phyloP scores from a whole-genome alignment of 2,113 vertebrate species.

The Pedetes capensis region DNA sequence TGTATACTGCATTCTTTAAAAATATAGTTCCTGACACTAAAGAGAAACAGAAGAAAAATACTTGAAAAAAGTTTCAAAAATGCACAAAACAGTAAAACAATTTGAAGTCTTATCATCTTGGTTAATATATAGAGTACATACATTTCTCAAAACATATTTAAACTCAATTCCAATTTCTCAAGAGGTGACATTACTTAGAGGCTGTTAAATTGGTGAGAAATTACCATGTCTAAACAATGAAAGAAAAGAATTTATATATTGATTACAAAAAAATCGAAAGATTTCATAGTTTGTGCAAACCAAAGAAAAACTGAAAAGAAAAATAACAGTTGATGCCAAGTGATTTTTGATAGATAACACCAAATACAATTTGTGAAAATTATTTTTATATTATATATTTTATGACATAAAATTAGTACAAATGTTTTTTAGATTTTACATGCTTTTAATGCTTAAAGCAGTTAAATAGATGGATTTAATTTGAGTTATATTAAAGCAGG shows the following conservation, averaged over 20 bases:
- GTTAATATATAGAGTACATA: background rate
- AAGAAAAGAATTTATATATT: background rate
- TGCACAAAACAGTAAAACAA: background rate
- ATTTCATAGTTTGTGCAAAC: background rate
- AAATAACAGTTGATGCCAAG: background rate
- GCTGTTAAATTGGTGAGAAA: background rate
- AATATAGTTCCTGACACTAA: background rate
- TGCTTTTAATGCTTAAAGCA: background rate
- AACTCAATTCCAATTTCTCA: background rate
- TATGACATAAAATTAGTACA: background rate
- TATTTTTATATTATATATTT: background rate
- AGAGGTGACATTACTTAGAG: background rate
- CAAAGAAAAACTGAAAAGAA: background rate
- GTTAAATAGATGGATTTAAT: background rate
- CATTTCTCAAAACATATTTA: constrained; percentile 2
- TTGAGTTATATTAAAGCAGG: background rate
- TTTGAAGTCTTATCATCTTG: background rate
- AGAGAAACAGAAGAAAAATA: constrained; percentile 28
- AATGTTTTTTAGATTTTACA: background rate
- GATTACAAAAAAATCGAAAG: background rate
- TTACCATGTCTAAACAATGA: background rate
- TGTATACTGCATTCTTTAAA: background rate
- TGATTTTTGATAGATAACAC: background rate
- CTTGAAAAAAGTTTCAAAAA: constrained; percentile 37
- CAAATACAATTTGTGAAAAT: background rate